Conservation (phyloP, 2,113 vertebrate species). For the Gallinago jamesoni region DNA sequence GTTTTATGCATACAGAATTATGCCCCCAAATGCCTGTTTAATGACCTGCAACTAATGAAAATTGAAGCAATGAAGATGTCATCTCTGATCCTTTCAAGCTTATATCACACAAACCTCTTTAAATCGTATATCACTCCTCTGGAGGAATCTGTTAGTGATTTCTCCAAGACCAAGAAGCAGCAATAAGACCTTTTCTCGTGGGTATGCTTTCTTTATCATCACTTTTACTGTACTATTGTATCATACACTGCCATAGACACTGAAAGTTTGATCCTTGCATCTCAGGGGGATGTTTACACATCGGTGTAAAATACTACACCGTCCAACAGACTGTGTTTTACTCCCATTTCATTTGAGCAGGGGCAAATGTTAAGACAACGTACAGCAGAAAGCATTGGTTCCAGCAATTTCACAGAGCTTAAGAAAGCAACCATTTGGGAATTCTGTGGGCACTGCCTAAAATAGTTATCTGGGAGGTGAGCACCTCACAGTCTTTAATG, state of each 20-base stretch:
- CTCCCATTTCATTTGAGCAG: neutral
- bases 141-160: neutral
- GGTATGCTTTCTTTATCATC: neutral
- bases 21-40: conserved; percentile 54
- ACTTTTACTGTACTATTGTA: neutral
- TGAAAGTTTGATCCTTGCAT: neutral
- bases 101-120: conserved; percentile 38
- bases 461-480: neutral
- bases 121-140: neutral
- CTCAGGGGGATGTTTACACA: neutral
- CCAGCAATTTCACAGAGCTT: neutral
- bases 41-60: conserved; percentile 70
- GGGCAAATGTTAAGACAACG: neutral
- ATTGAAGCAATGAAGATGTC: conserved; percentile 55
- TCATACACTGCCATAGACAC: neutral
- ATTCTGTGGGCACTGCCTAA: neutral
- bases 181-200: neutral
- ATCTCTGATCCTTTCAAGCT: conserved; percentile 28
- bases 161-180: neutral
- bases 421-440: neutral
- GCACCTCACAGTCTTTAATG: neutral
- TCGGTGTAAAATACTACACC: neutral
- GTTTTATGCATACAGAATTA: conserved; percentile 54
- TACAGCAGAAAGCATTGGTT: neutral
- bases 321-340: neutral